Conservation (phyloP, 2,113 vertebrate genomes). For the Tursiops truncatus region DNA sequence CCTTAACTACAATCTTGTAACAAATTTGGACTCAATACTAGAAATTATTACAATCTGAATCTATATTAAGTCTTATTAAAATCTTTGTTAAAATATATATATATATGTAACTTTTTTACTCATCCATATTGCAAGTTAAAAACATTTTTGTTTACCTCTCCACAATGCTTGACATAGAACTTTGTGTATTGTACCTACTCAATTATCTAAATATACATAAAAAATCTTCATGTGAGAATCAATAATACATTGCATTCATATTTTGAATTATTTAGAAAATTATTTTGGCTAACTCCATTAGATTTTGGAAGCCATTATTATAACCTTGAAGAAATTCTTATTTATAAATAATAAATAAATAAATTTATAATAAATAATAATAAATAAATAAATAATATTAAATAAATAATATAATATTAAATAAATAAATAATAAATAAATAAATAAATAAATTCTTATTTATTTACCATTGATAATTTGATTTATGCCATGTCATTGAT, state of each 20-base stretch:
- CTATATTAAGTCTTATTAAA: not conserved
- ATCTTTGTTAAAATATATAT: not conserved
- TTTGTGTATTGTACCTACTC: not conserved
- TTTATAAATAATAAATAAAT: no score
- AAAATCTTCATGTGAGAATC: not conserved
- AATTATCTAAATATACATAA: not conserved
- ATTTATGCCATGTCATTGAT: not conserved
- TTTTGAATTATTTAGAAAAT: not conserved
- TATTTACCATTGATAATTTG: not conserved
- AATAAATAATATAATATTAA: no score
- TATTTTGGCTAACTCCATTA: not conserved
- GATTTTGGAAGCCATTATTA: not conserved
- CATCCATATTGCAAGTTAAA: not conserved
- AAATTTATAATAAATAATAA: no score
- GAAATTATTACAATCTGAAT: not conserved
- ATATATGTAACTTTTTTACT: not conserved
- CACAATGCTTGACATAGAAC: not conserved
- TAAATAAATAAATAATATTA: no score
- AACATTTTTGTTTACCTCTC: not conserved
- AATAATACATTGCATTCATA: not conserved
- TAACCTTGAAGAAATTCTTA: not conserved
- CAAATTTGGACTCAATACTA: not conserved
- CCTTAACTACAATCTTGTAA: not conserved
- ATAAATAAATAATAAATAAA: no score
- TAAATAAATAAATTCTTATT: not conserved